Base-by-base conservation (phyloP, 2,888 invertebrate species). In the Yponomeuta malinellus region DNA sequence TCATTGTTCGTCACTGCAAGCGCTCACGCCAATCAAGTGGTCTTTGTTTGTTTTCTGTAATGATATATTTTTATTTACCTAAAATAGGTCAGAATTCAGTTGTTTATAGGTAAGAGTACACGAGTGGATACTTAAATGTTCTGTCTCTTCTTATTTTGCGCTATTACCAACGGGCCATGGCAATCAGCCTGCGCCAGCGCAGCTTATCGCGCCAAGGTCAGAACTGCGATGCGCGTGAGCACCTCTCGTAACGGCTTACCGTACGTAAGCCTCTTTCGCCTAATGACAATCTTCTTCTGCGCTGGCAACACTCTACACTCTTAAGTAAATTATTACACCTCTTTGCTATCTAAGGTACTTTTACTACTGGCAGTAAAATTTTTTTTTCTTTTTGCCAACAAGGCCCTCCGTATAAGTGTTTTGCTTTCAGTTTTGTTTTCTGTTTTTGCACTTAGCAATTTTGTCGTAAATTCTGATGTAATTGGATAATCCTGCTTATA, bases 141-240 rank as follows among this genome's bases (percentile, higher is more conserved):
- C 52, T 59, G 52, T 59, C 12, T 59, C 15, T 52, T 2, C 52
- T 59, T 59, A 59, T 59, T 67, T 33, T 33, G 52, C 48, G n/a
- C 29, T 29, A 10, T 29, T 52, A 29, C 31, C 52, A 52, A 68
- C 29, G 68, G 68, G 68, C 68, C 72, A 73, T 70, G 74, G 76
- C 75, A 77, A 79, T 78, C 75, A 74, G 70, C 68, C 68, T 48
- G 71, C 64, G 68, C 65, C 23, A 72, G 69, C 74, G 74, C 74
- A 72, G 73, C 74, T 77, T 81, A 81, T 80, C 79, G 75, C 78
- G 67, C 74, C 83, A 83, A 85, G 82, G 83, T 78, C 78, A 73
- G 74, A 73, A 71, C 72, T 48, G 71, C 75, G 78, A 78, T 77
- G 79, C 75, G 76, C 78, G 77, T 74, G 74, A 76, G 75, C 74